Evolutionary conservation across 2,113 vertebrate species (phyloP).

Genomic region (Cyrtonyx montezumae): DNA sequence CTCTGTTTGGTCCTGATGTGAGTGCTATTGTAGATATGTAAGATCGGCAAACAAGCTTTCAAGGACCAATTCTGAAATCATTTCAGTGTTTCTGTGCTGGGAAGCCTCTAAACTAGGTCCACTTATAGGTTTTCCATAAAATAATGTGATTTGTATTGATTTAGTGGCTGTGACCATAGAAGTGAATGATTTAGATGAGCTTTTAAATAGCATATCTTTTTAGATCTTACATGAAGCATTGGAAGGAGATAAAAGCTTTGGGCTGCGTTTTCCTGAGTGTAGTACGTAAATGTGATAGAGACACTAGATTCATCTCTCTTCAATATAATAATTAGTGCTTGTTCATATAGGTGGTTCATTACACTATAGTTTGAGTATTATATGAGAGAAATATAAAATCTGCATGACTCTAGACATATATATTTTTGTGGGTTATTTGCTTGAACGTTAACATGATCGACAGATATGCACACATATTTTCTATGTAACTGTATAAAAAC

Average conservation of each 20-base stretch:
- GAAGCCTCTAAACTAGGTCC: background rate
- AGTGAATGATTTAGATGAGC: background rate
- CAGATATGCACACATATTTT: background rate
- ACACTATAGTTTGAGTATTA: background rate
- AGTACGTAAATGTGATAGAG: background rate
- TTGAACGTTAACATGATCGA: background rate
- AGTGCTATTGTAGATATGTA: background rate
- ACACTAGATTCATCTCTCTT: background rate
- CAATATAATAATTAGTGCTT: background rate
- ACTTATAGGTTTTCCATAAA: background rate
- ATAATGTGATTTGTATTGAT: background rate
- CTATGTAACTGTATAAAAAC: background rate
- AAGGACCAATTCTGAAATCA: background rate
- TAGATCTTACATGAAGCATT: background rate
- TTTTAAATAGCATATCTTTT: background rate
- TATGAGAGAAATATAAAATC: background rate
- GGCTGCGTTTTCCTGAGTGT: background rate
- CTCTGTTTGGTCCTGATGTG: background rate
- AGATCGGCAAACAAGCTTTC: background rate
- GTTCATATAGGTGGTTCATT: background rate
- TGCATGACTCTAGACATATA: background rate
- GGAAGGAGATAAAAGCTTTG: background rate
- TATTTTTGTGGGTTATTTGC: background rate
- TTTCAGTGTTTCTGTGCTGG: background rate
- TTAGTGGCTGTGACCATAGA: background rate